Conservation (phyloP, 2,113 vertebrate genomes). For the Carlito syrichta region DNA sequence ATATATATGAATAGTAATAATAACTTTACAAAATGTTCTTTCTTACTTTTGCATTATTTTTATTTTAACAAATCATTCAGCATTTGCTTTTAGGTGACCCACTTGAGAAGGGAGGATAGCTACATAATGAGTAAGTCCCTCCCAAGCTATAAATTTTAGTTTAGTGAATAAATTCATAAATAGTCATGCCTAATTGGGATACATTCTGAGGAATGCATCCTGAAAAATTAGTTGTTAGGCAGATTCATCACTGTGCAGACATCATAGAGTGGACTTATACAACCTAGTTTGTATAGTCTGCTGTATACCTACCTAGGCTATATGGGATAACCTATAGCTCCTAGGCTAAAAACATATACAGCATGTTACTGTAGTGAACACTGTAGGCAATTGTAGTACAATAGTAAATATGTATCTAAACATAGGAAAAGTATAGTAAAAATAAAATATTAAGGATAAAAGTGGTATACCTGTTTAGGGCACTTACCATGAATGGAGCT, state of each 20-base stretch:
- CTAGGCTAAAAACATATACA: not conserved
- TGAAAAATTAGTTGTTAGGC: not conserved
- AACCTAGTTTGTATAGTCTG: not conserved
- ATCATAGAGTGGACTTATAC: not conserved
- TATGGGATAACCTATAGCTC: too few relatives aligned
- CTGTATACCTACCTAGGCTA: not conserved
- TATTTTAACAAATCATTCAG: not conserved
- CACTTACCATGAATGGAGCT: not conserved
- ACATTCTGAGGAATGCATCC: not conserved
- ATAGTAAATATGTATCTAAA: not conserved
- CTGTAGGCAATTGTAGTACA: not conserved
- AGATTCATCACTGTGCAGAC: not conserved
- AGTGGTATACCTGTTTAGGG: not conserved
- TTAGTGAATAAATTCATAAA: not conserved
- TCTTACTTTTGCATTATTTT: not conserved
- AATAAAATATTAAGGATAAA: not conserved
- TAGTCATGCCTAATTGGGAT: not conserved
- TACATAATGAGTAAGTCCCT: not conserved
- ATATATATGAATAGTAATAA: not conserved
- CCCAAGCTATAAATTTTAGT: conserved; percentile 20
- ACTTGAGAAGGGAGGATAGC: not conserved
- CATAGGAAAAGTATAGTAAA: not conserved
- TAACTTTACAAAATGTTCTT: not conserved
- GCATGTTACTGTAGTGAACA: not conserved
- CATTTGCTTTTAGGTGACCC: not conserved